A percentile compares a stretch with the other conserved stretches of the same genome.
Evolutionary conservation across 2,797 vertebrate genomes (phyloP).

Genomic region (Vireo griseus): DNA sequence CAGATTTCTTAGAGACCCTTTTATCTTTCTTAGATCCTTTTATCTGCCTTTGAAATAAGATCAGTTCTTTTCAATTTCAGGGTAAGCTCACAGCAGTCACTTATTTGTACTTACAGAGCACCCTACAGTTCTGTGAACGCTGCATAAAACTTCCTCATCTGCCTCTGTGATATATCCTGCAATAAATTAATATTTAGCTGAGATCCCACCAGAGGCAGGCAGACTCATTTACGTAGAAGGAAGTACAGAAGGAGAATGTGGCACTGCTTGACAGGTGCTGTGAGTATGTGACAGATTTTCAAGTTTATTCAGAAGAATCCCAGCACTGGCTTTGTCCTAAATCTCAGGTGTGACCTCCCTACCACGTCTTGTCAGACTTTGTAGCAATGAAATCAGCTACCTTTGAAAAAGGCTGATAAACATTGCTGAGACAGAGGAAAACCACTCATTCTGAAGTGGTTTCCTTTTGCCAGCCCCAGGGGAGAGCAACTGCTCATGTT

Average conservation of each 20-base stretch:
- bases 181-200: background rate
- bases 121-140: background rate
- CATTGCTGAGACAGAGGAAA: slow-evolving; percentile 3
- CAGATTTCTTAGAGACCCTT: background rate
- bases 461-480: background rate
- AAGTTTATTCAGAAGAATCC: background rate
- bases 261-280: background rate
- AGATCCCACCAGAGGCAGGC: background rate
- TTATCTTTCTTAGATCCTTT: background rate
- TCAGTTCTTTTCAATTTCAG: background rate
- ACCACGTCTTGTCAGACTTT: rapidly evolving
- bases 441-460: slow-evolving; percentile 7
- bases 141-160: background rate
- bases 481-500: background rate
- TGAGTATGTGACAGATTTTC: background rate
- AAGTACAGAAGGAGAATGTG: background rate
- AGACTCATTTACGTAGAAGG: background rate
- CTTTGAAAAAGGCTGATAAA: background rate
- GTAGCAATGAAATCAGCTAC: background rate
- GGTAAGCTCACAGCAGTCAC: background rate
- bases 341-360: background rate
- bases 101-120: background rate
- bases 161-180: background rate
- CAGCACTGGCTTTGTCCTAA: background rate
- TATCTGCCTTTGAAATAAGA: background rate